phyloP scores from a whole-genome alignment of 1,140 invertebrate genomes.

The Drosophila malerkotliana region DNA sequence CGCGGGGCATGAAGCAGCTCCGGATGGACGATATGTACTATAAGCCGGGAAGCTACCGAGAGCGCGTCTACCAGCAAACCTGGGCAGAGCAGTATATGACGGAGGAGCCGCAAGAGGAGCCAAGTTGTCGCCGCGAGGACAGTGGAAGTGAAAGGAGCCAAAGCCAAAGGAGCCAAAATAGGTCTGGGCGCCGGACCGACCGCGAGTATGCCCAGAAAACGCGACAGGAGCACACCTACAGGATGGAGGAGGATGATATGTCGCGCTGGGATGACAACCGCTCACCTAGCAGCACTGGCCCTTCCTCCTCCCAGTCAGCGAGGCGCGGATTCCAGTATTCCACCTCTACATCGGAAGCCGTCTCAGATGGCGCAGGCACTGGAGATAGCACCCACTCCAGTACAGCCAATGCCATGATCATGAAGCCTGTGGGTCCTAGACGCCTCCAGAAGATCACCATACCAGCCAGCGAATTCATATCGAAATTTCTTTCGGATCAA shows the following conservation, averaged over 20 bases:
- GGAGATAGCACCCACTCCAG: not conserved
- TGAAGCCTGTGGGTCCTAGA: not conserved
- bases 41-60: not conserved
- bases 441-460: slow-evolving; percentile 4
- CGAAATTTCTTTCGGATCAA: slow-evolving; percentile 7
- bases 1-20: slow-evolving; percentile 7
- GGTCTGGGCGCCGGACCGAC: not conserved
- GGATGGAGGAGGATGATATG: not conserved
- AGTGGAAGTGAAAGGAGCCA: not conserved
- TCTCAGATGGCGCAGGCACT: not conserved
- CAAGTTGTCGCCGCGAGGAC: not conserved
- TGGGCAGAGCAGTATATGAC: slow-evolving; percentile 1
- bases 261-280: not conserved
- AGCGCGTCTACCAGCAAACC: slow-evolving; percentile 11
- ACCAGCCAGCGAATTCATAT: slow-evolving; percentile 9
- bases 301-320: no score
- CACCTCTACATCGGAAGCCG: not conserved
- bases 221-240: not conserved
- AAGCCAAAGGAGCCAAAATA: not conserved
- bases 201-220: no score
- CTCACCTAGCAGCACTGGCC: not conserved
- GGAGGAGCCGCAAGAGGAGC: not conserved
- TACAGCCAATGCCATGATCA: not conserved
- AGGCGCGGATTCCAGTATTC: not conserved
- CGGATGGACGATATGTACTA: slow-evolving; percentile 10